Base-by-base conservation (phyloP, 2,888 invertebrate genomes). In the Sinotaia quadrata region DNA sequence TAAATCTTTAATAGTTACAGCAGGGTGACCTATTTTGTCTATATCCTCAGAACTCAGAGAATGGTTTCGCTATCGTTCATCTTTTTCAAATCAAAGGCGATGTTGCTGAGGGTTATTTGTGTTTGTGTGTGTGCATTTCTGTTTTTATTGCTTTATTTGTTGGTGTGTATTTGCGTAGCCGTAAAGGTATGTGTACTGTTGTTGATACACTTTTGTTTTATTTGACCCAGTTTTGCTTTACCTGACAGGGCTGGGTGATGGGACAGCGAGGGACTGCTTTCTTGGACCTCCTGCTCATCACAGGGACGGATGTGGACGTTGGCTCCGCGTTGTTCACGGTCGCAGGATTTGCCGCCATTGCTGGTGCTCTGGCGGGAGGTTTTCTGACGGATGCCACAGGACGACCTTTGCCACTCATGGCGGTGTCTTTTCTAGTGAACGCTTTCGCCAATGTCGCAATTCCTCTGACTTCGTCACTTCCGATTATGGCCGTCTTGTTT, bases 261-360 rank as follows among this genome's bases (percentile, higher is more conserved):
- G 61, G 61, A 2, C 61, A 61, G 36, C 49, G 61, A 10, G 61
- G 61, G 8, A 51, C 61, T 15, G 51, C 36, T n/a, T 61, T 61
- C 34, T 51, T 61, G 31, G 61, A 61, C 61, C 61, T 61, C 1
- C 49, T 61, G 36, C 27, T 61, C 21, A 21, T 61, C n/a, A 61
- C 61, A 5, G 49, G 15, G 34, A 49, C 49, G 2, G 51, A 61
- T 36, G 34, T 61, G 36, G n/a, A 49, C 33, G 34, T n/a, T 1
- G 61, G 61, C 2, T 61, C 61, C 12, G 12, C 51, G 18, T 51
- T 61, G 31, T 61, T 61, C 61, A 49, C 51, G 2, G 1, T 61
- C 34, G 61, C 61, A 2, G 61, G 49, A n/a, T 15, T 61, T 21
- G 61, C 61, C 24, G 49, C 61, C 49, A 51, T 61, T 4, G 34